phyloP scores from a whole-genome alignment of 2,113 vertebrate species.

The Lates calcarifer region DNA sequence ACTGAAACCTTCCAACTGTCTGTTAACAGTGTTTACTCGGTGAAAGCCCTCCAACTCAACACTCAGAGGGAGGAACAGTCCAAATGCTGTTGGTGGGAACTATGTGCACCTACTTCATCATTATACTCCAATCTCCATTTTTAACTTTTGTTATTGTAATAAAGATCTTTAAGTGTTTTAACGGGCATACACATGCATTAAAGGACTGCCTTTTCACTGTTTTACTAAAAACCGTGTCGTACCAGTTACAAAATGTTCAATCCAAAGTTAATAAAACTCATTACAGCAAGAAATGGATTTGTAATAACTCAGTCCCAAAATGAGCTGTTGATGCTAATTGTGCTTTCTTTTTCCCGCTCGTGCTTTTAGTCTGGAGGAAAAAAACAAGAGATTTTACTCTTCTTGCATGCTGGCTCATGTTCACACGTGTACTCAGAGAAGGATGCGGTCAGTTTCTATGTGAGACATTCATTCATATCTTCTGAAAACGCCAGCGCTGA shows the following conservation, averaged over 20 bases:
- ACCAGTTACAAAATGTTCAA: slow-evolving; percentile 10
- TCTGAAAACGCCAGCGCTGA: slow-evolving; percentile 48
- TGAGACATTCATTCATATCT: slow-evolving; percentile 42
- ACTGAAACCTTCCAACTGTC: slow-evolving; percentile 72
- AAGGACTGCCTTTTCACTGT: neutral
- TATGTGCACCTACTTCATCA: slow-evolving; percentile 12
- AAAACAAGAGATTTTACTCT: neutral
- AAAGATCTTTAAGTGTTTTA: slow-evolving; percentile 39
- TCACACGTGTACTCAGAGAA: slow-evolving; percentile 21
- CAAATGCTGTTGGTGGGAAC: slow-evolving; percentile 46
- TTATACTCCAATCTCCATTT: slow-evolving; percentile 46
- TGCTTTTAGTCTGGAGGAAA: neutral
- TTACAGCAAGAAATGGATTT: neutral
- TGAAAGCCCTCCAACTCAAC: slow-evolving; percentile 34
- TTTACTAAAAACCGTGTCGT: slow-evolving; percentile 16
- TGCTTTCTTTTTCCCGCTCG: neutral
- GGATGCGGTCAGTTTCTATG: slow-evolving; percentile 46
- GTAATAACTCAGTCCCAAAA: slow-evolving; percentile 31
- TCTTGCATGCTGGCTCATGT: slow-evolving; percentile 23
- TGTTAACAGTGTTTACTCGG: slow-evolving; percentile 62
- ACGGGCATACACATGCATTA: slow-evolving; percentile 19
- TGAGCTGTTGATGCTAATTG: slow-evolving; percentile 9
- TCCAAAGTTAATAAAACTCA: slow-evolving; percentile 51
- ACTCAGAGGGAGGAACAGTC: slow-evolving; percentile 33
- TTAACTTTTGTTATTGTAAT: slow-evolving; percentile 40